Evolutionary conservation across 2,797 vertebrate genomes (phyloP), one percentile per base, ranked within the genome.

Genomic region (Acanthurus lineatus): DNA sequence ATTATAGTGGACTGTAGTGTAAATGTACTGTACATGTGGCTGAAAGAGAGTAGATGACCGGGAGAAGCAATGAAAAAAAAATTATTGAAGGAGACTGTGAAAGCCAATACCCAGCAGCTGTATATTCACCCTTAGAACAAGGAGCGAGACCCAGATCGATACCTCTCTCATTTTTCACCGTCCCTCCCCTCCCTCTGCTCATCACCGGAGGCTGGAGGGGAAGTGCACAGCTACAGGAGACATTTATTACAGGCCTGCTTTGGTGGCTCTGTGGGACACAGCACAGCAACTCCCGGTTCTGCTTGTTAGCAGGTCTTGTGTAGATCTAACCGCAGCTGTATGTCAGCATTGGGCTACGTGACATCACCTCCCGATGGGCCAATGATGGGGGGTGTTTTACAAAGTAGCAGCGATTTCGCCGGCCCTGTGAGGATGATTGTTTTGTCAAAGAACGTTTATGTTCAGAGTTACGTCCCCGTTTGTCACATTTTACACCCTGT

Each of bases 81-180:
- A 81, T 93, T 88, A 90, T 88, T 89, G 82, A 87, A 82, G 83
- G 77, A 88, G 82, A 86, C 79, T 85, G 83, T 64, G 79, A 86
- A 90, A 88, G 85, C 88, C 89, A 84, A 89, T 90, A 88, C 63
- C 78, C 76, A 77, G 86, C 77, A 77, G 85, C 85, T 88, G 84
- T 90, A 86, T 83, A 86, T 89, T 90, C 88, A 87, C 87, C 84
- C 74, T 77, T 38, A 80, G 85, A 89, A 92, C 88, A 92, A 88
- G 91, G 83, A 90, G 86, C 67, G 6, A 71, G 88, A 82, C 69
- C 64, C 25, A 9, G 81, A 94, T 94, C 90, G 5, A 94, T 94
- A 87, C 48, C 35, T 66, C 62, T 79, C 79, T 85, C 68, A 69
- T 82, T 77, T 71, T 64, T 56, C 52, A 3, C n/a, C 17, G 4